Base-by-base conservation (phyloP, 1,140 invertebrate genomes). In the Trichonephila inaurata region DNA sequence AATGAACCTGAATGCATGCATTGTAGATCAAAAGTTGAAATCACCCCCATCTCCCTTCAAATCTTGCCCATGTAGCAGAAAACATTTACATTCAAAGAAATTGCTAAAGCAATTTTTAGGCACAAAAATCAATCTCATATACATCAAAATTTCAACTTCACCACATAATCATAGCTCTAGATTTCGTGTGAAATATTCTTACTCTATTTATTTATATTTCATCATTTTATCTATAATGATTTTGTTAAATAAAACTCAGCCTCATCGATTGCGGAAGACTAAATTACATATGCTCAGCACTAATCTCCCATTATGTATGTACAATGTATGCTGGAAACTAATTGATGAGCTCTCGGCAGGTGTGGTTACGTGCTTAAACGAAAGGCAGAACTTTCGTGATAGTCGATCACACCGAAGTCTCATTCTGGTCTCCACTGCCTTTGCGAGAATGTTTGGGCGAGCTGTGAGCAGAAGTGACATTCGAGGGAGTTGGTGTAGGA, bases 401-500 rank as follows among this genome's bases (percentile, higher is more conserved):
- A n/a, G 66, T 40, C 44, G 2, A 61, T 94, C 89, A 94, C 64
- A 94, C 94, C 18, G 94, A 94, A 44, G 94, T 94, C 93, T 94
- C 94, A 58, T 94, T 94, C 51, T 94, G 93, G 62, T 94, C 93
- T 28, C 58, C 87, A 69, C 66, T 69, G 28, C 82, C 91, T 60
- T 94, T 94, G 21, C 92, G 69, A 40, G 58, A 64, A 66, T 94
- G 94, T 51, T 94, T 94, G 40, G 92, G 92, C 4, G 94, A 94
- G 60, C 62, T 94, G 33, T 94, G 88, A 60, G 66, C 60, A 24
- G 93, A 91, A n/a, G 93, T 44, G 64, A 92, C 81, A 40, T 51
- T 77, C 19, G 95, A 94, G 72, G 95, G 95, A 18, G 94, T 89
- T 61, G 95, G 95, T 69, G 95, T 95, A 19, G 95, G 95, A 24